Evolutionary conservation across 2,113 vertebrate species (phyloP), one percentile per base, ranked within the genome.

Genomic region (Platichthys stellatus): DNA sequence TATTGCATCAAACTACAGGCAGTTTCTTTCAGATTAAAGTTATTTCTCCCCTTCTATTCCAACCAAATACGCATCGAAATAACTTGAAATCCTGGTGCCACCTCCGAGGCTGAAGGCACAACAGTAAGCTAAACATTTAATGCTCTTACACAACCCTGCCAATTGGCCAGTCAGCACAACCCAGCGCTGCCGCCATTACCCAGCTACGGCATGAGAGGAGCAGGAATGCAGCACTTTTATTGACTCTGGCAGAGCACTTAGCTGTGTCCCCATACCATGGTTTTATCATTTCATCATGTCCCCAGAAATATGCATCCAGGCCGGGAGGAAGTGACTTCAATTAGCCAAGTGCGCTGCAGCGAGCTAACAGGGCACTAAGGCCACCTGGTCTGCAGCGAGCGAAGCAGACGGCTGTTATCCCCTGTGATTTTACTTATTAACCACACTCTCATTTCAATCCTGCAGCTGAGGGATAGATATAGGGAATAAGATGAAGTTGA

Each of bases 191-290:
- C 43, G 77, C 72, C 43, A 40, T 74, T 57, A 63, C 72, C 59
- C 62, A 26, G 70, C 54, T 21, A 51, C 78, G 26, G 3, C 76
- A 23, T 4, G 67, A 67, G 51, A 54, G 5, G 0, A 57, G 61
- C 69, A 63, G 72, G 82, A 83, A 81, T 63, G 82, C 76, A 73
- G 82, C 72, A 64, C 57, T 78, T 87, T 88, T 83, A 81, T 62
- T 72, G 82, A 56, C 72, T 51, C 17, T 12, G 60, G 63, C 26
- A 9, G 67, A 77, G 73, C 82, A 77, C 85, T 81, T 73, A 45
- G 49, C 60, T 15, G 24, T 1, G 45, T 66, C 71, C 43, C 38
- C 62, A 31, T 53, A 23, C 45, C 61, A 10, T 26, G 14, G 63
- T 21, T 72, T 84, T 73, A 80, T 73, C 3, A 35, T 78, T 80